Evolutionary conservation across 2,797 vertebrate species (phyloP).

Genomic region (Menidia menidia): DNA sequence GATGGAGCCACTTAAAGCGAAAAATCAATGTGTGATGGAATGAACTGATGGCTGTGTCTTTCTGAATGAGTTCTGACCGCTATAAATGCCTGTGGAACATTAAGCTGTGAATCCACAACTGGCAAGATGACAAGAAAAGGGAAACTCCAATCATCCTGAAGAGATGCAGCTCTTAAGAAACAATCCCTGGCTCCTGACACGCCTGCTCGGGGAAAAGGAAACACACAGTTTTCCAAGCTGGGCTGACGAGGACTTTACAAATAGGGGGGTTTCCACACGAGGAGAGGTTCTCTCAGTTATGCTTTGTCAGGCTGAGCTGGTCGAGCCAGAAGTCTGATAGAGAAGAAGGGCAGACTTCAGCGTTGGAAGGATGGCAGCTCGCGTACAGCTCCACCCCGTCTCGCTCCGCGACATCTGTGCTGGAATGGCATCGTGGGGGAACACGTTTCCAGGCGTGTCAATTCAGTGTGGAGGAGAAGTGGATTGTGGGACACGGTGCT

Average conservation of each 20-base stretch:
- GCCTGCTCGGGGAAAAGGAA: background rate
- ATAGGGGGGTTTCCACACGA: background rate
- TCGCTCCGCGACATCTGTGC: slow-evolving; percentile 29
- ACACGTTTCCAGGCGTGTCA: background rate
- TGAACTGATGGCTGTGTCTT: slow-evolving; percentile 9
- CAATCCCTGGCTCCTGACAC: background rate
- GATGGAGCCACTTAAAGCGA: slow-evolving; percentile 33
- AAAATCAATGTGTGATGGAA: slow-evolving; percentile 18
- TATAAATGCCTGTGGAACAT: background rate
- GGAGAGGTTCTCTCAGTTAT: background rate
- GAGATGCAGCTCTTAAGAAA: background rate
- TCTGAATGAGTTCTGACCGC: slow-evolving; percentile 13
- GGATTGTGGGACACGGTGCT: slow-evolving; percentile 17
- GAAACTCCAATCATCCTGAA: background rate
- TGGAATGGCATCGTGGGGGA: slow-evolving; percentile 2
- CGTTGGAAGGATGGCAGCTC: slow-evolving; percentile 7
- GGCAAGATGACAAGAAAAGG: background rate
- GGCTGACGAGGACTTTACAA: background rate
- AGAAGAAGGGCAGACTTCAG: slow-evolving; percentile 11
- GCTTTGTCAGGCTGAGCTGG: slow-evolving; percentile 9
- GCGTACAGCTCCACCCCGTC: background rate
- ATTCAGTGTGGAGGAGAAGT: background rate
- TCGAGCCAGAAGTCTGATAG: slow-evolving; percentile 10
- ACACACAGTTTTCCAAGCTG: background rate
- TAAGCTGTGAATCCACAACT: background rate